Conservation (phyloP, 2,888 invertebrate genomes). For the Ypsolopha scabrella region DNA sequence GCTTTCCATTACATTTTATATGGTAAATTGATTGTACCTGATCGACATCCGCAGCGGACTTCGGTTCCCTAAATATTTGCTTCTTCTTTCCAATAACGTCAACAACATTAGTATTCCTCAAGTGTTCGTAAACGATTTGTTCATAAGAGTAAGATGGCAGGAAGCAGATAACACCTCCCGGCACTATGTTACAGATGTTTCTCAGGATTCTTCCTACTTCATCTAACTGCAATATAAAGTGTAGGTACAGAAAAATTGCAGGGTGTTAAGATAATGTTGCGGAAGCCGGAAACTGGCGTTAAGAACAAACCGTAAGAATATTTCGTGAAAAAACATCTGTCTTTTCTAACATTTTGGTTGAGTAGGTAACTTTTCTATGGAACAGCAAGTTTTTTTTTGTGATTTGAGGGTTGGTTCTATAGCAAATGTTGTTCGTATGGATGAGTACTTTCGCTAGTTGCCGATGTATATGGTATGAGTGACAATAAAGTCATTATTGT, state of each 20-base stretch:
- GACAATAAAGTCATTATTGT: background rate
- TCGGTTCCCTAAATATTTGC: slow-evolving; percentile 81
- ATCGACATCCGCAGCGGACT: slow-evolving; percentile 78
- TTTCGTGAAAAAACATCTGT: no score
- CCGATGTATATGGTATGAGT: no score
- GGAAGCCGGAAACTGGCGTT: no score
- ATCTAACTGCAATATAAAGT: slow-evolving; percentile 70
- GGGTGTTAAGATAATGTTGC: no score
- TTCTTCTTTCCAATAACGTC: slow-evolving; percentile 78
- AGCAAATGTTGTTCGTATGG: no score
- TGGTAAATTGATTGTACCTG: slow-evolving; percentile 52
- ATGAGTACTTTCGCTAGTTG: no score
- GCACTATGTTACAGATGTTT: slow-evolving; percentile 83
- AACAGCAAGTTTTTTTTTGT: no score
- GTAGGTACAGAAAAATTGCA: background rate
- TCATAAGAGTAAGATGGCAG: slow-evolving; percentile 95
- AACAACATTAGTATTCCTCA: slow-evolving; percentile 72
- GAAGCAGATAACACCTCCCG: slow-evolving; percentile 94
- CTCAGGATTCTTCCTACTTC: slow-evolving; percentile 80
- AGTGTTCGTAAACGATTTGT: slow-evolving; percentile 73
- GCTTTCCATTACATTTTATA: background rate
- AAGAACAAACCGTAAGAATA: no score
- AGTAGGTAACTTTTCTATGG: no score
- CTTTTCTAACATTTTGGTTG: no score
- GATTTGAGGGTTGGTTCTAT: no score